Evolutionary conservation across 1,140 invertebrate species (phyloP).

Genomic region (Anadara kagoshimensis): DNA sequence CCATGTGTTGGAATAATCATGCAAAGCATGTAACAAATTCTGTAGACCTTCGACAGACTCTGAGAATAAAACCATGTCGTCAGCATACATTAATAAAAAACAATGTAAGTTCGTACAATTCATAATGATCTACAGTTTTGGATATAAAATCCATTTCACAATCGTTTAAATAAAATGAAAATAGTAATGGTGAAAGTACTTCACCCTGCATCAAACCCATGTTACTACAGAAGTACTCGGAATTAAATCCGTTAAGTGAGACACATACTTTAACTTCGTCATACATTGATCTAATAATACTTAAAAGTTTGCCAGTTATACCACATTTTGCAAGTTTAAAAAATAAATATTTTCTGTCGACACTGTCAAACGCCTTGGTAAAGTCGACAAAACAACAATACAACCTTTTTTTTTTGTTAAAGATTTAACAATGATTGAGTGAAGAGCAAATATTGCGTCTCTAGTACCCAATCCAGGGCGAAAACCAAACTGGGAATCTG

Average conservation of each 20-base stretch:
- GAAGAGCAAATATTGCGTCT: slow-evolving; percentile 16
- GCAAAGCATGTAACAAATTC: slow-evolving; percentile 27
- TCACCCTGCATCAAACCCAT: slow-evolving; percentile 32
- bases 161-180: slow-evolving; percentile 36
- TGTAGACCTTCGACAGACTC: slow-evolving; percentile 22
- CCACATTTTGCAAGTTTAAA: slow-evolving; percentile 21
- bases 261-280: slow-evolving; percentile 26
- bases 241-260: slow-evolving; percentile 8
- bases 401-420: slow-evolving; percentile 8
- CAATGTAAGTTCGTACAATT: slow-evolving; percentile 21
- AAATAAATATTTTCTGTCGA: slow-evolving; percentile 11
- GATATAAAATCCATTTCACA: slow-evolving; percentile 1
- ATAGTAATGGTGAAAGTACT: slow-evolving; percentile 31
- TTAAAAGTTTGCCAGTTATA: slow-evolving; percentile 22
- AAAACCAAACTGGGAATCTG: slow-evolving; percentile 21
- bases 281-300: slow-evolving; percentile 28
- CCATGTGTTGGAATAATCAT: slow-evolving; percentile 12
- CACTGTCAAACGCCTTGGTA: slow-evolving; percentile 31
- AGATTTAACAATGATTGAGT: slow-evolving; percentile 6
- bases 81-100: slow-evolving; percentile 32
- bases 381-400: slow-evolving; percentile 40
- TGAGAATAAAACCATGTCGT: slow-evolving; percentile 35
- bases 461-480: neutral
- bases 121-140: slow-evolving; percentile 5
- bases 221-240: slow-evolving; percentile 21